Base-by-base conservation (phyloP, 2,888 invertebrate species). In the Aphodius granarius region DNA sequence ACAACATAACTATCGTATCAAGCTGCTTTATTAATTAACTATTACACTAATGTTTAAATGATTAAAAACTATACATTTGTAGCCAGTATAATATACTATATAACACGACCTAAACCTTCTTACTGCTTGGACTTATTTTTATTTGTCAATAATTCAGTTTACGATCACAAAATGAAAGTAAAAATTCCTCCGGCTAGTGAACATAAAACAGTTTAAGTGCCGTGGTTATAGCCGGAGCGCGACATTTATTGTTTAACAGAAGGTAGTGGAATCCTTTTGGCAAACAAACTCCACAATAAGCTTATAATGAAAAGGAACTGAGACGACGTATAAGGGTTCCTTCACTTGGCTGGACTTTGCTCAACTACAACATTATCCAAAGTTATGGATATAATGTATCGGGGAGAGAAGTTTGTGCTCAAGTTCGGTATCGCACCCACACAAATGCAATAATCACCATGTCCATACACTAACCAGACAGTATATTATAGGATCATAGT, bases 171-270 rank as follows among this genome's bases (percentile, higher is more conserved):
- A 43, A 43, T 43, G 43, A 43, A 43, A 43, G 43, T 43, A 43
- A 43, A 43, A 43, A 43, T 43, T 43, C 43, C 43, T 43, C 43
- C 43, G 13, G 43, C 43, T 43, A 43, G 43, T 43, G 13, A 43
- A 43, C 43, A 43, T 43, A 43, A 43, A 43, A 43, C 68, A 20
- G 21, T 19, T 20, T 68, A 68, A 68, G 68, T 21, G 13, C 21
- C 68, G n/a, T 20, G 19, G 68, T 21, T 20, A 20, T 18, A 19
- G 19, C 18, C 22, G 21, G 68, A 66, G 68, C 21, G 6, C 22
- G 68, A 68, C 68, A 22, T 68, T 68, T 68, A 68, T 68, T 18
- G 68, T 68, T 68, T 68, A 22, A n/a, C 20, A 20, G 68, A 68
- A 66, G 66, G 66, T 66, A 20, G 66, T 66, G 19, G 20, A 66